phyloP scores from a whole-genome alignment of 2,888 invertebrate genomes.

The Cylloceria caligata region DNA sequence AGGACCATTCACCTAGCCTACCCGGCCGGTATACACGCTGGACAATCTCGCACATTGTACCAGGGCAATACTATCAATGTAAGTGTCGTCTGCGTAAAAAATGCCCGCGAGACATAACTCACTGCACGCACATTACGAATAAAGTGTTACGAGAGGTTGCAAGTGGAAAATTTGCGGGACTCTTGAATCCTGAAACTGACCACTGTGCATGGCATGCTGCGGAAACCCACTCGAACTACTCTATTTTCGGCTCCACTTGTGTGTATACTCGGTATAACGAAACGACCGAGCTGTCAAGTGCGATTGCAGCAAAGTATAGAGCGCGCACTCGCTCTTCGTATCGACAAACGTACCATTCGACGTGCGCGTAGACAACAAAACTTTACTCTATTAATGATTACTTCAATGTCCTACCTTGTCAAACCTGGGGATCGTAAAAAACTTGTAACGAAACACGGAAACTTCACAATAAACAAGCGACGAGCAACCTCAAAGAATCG shows the following conservation, averaged over 20 bases:
- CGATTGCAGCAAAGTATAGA: constrained; percentile 37
- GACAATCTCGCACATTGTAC: constrained; percentile 18
- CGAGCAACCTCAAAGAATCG: constrained; percentile 70
- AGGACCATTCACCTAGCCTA: constrained; percentile 74
- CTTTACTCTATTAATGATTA: background rate
- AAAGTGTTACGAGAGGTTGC: no score
- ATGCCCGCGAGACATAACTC: constrained; percentile 24
- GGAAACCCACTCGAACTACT: constrained; percentile 8
- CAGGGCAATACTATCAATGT: constrained; percentile 8
- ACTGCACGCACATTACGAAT: constrained; percentile 8
- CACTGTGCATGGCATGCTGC: background rate
- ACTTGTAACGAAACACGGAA: constrained; percentile 24
- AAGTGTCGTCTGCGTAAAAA: constrained; percentile 42
- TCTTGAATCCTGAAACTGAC: no score
- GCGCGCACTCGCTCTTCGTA: no score
- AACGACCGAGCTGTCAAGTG: constrained; percentile 61
- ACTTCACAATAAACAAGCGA: constrained; percentile 74
- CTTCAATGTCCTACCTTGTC: constrained; percentile 47
- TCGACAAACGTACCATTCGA: background rate
- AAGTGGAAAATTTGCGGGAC: no score
- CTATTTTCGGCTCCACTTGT: constrained; percentile 46
- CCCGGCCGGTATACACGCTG: constrained; percentile 73
- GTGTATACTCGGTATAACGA: constrained; percentile 26
- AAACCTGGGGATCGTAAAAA: background rate
- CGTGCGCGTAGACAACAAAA: background rate